These are phyloP conservation scores for Physeter macrocephalus DNA, from an alignment of 2,113 vertebrate species.

Conservation along the genomic window DNA sequence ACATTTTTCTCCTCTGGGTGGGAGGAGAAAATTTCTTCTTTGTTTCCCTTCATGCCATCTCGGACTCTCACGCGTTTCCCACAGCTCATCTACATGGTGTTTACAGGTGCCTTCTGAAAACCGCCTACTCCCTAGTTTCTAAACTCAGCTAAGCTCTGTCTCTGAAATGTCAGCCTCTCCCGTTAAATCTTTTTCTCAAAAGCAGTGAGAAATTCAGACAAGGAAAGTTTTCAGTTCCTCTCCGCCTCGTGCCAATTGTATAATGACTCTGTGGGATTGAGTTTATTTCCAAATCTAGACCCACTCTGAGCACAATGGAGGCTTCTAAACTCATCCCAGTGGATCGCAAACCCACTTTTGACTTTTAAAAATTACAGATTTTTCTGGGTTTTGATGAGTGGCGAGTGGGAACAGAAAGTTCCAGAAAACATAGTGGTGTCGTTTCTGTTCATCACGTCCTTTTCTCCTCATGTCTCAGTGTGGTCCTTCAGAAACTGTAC, in stretches of 20 bases:
- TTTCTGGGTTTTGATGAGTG: conserved; percentile 53
- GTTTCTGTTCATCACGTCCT: background rate
- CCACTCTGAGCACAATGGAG: conserved; percentile 64
- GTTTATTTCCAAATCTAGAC: conserved; percentile 75
- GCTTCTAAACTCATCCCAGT: conserved; percentile 60
- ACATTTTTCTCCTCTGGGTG: conserved; percentile 40
- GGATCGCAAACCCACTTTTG: conserved; percentile 61
- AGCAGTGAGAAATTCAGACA: conserved; percentile 70
- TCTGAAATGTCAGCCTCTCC: conserved; percentile 72
- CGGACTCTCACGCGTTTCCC: conserved; percentile 73
- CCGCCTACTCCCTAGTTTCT: conserved; percentile 44
- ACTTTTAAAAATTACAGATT: conserved; percentile 68
- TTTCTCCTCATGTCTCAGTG: background rate
- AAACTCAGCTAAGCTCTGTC: conserved; percentile 66
- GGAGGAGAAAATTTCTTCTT: conserved; percentile 60
- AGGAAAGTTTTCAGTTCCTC: conserved; percentile 73
- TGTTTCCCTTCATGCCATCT: conserved; percentile 62
- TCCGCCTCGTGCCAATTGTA: conserved; percentile 65
- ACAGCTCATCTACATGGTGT: conserved; percentile 68
- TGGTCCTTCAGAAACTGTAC: background rate
- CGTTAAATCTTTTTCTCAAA: conserved; percentile 61
- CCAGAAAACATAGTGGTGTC: background rate
- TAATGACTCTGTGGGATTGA: conserved; percentile 72
- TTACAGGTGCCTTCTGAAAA: conserved; percentile 71
- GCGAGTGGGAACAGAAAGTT: conserved; percentile 53